Evolutionary conservation across 2,797 vertebrate species (phyloP), one percentile per base, ranked within the genome.

Genomic region (Malacoctenus gilli): DNA sequence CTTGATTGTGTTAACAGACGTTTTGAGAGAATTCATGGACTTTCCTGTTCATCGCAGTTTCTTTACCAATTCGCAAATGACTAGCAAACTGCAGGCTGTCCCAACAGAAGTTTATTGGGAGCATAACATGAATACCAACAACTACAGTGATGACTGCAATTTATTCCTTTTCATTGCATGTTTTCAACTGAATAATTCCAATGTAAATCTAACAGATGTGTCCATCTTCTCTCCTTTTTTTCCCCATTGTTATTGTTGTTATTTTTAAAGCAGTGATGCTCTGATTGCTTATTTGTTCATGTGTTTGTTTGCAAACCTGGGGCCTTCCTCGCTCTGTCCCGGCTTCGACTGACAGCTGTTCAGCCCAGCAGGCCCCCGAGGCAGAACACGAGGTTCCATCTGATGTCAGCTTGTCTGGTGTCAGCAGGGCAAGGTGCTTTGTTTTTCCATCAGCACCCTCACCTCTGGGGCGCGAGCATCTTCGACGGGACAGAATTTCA

Each of bases 371-470:
- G 73, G 73, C 19, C 79, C 82, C 69, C 15, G 23, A 56, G 80
- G 86, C 75, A 37, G 40, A 85, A 75, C 77, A 78, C 22, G 3
- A 69, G 31, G 60, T 66, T 70, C 77, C 77, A 76, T 84, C 79
- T 85, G 80, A 86, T 86, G 79, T 72, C 74, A 68, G 82, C 79
- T 83, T 78, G 81, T 79, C 80, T 80, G 78, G 80, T 79, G 82
- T 81, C 80, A 84, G 71, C 65, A 53, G 75, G 75, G 64, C 69
- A 70, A 75, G 72, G 69, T 23, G 35, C 59, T 77, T 85, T 86
- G 77, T 80, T 84, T 83, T 75, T 63, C 68, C 53, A 79, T 76
- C 69, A 77, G 44, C 55, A 40, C 30, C 53, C 39, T 78, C 79
- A 77, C 75, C 79, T 77, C 43, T 36, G 68, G 60, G 74, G 64